A percentile compares a stretch with the other conserved stretches of the same genome.
These are phyloP conservation scores for Popillia japonica DNA, from an alignment of 1,140 invertebrate species.

Conservation along the genomic window DNA sequence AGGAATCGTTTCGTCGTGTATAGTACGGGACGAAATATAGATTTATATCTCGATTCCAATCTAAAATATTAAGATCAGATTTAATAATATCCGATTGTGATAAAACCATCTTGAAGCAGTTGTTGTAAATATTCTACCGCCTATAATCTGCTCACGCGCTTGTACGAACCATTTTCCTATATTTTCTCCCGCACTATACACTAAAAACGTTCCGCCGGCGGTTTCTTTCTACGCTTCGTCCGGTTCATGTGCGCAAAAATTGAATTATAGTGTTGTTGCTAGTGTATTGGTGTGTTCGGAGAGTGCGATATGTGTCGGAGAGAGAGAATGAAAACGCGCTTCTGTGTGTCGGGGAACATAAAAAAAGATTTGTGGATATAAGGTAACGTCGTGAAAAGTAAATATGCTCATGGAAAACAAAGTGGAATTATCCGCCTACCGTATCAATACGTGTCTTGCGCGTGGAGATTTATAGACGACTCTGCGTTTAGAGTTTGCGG, in stretches of 20 bases:
- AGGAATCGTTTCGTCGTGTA: not conserved
- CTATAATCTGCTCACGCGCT: too few relatives aligned
- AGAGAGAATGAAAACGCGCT: not conserved
- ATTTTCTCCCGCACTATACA: not conserved
- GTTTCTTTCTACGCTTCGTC: not conserved
- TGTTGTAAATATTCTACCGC: too few relatives aligned
- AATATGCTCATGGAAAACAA: constrained; percentile 35
- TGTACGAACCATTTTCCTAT: too few relatives aligned
- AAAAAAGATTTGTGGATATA: constrained; percentile 31
- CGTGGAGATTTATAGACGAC: constrained; percentile 8
- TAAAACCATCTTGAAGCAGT: too few relatives aligned
- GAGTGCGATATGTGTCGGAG: not conserved
- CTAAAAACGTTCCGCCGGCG: not conserved
- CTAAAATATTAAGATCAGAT: too few relatives aligned
- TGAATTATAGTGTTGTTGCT: constrained; percentile 19
- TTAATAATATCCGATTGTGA: too few relatives aligned
- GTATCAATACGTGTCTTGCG: constrained; percentile 25
- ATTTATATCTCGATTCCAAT: too few relatives aligned
- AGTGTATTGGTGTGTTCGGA: not conserved
- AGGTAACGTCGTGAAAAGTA: constrained; percentile 27
- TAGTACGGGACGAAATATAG: too few relatives aligned
- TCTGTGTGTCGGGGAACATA: constrained; percentile 3
- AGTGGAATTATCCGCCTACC: constrained; percentile 30
- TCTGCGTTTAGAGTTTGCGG: not conserved
- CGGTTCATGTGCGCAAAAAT: constrained; percentile 22